Conservation (phyloP, 35 echinoderm and acorn worm genomes). For the Apostichopus parvimensis region DNA sequence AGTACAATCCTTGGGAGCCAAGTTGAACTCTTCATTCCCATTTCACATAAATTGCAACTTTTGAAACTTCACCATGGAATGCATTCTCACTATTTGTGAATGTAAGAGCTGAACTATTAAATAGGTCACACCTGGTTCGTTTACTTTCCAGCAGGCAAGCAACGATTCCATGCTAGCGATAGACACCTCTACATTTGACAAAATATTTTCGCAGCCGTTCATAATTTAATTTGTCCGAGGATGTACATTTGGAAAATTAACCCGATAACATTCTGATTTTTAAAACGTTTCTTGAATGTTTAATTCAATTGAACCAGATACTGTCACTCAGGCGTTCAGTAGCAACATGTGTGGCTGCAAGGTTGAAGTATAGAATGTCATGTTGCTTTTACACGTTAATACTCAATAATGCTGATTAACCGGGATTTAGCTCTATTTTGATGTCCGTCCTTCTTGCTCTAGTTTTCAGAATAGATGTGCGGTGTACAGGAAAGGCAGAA, state of each 20-base stretch:
- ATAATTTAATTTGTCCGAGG: neutral
- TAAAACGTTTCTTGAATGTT: neutral
- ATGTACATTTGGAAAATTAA: neutral
- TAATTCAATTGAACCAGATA: neutral
- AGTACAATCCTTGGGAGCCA: too few species aligned
- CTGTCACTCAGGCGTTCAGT: neutral
- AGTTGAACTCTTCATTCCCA: too few species aligned
- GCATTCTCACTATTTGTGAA: too few species aligned
- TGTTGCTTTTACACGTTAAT: neutral
- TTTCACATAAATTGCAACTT: too few species aligned
- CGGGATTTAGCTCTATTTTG: neutral
- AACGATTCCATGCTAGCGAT: neutral
- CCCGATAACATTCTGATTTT: neutral
- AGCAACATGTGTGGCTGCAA: neutral
- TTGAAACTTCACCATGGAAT: too few species aligned
- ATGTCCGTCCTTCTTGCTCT: neutral
- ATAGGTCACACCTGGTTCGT: neutral
- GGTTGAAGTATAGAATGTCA: neutral
- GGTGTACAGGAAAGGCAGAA: slow-evolving; percentile 65
- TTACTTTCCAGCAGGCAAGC: neutral
- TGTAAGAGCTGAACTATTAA: neutral
- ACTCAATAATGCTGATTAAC: neutral
- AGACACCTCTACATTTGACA: neutral
- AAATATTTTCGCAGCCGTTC: neutral
- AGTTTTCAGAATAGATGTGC: slow-evolving; percentile 66